A percentile compares a stretch with the other conserved stretches of the same genome.
phyloP scores from a whole-genome alignment of 2,888 invertebrate genomes.

The Azorinus chamasolen region DNA sequence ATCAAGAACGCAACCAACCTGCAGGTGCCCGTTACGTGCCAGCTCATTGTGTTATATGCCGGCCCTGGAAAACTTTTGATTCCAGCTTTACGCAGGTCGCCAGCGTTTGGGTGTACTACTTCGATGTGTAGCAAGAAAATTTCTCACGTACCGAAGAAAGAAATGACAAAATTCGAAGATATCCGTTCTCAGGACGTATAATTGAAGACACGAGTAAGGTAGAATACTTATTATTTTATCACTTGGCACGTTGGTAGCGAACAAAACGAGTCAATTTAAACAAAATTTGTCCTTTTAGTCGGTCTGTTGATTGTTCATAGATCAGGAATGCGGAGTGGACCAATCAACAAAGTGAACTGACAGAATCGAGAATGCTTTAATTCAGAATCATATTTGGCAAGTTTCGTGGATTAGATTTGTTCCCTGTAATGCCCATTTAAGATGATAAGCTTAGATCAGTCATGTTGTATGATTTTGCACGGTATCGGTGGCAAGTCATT shows the following conservation, averaged over 20 bases:
- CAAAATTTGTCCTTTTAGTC: constrained; percentile 16
- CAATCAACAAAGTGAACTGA: too few relatives aligned
- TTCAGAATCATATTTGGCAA: too few relatives aligned
- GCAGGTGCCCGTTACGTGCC: constrained; percentile 39
- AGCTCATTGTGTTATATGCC: constrained; percentile 56
- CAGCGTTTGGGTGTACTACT: constrained; percentile 59
- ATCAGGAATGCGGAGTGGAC: constrained; percentile 42
- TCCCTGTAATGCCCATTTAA: too few relatives aligned
- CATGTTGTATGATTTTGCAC: too few relatives aligned
- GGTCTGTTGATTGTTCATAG: constrained; percentile 45
- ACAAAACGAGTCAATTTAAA: not conserved
- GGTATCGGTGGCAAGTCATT: too few relatives aligned
- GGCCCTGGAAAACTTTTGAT: constrained; percentile 60
- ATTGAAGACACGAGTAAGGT: constrained; percentile 24
- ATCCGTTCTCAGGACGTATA: not conserved
- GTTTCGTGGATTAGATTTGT: too few relatives aligned
- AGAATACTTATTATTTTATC: constrained; percentile 11
- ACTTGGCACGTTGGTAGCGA: not conserved
- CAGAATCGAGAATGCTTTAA: too few relatives aligned
- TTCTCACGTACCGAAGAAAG: not conserved
- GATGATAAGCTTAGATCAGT: too few relatives aligned
- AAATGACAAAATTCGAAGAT: constrained; percentile 43
- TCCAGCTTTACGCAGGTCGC: constrained; percentile 48
- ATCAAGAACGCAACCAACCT: constrained; percentile 2
- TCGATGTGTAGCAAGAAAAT: constrained; percentile 20